Percentiles rank a stretch among this genome's conserved stretches.
Conservation (phyloP, 2,888 invertebrate species). For the Anthophora plumipes region DNA sequence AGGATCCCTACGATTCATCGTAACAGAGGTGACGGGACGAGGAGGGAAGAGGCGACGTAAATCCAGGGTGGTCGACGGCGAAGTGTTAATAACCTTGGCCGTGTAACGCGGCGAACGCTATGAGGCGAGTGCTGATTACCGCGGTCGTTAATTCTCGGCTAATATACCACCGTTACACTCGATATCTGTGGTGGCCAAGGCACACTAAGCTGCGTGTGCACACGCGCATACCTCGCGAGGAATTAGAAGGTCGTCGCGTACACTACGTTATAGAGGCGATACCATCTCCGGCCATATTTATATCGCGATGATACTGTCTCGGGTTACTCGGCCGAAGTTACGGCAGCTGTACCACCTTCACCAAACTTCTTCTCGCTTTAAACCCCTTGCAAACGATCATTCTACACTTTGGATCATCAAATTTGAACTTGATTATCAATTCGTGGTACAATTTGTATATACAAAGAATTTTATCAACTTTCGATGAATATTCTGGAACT, state of each 20-base stretch:
- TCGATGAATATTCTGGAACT: too few relatives aligned
- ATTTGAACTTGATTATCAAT: too few relatives aligned
- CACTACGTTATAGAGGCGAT: conserved; percentile 69
- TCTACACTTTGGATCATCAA: too few relatives aligned
- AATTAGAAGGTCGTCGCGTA: conserved; percentile 75
- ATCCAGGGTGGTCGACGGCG: conserved; percentile 66
- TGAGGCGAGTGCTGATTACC: conserved; percentile 75
- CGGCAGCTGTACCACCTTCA: conserved; percentile 54
- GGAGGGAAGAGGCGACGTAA: conserved; percentile 61
- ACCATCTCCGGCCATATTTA: conserved; percentile 70
- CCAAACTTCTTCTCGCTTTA: conserved; percentile 5
- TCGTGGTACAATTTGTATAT: too few relatives aligned
- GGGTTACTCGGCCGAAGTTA: conserved; percentile 66
- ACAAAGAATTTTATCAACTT: neutral
- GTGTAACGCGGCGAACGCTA: conserved; percentile 72
- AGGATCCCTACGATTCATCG: conserved; percentile 45
- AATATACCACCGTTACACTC: conserved; percentile 72
- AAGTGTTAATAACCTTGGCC: conserved; percentile 73
- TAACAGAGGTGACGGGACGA: conserved; percentile 20
- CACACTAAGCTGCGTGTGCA: conserved; percentile 51
- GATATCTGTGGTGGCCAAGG: conserved; percentile 56
- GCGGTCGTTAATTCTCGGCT: conserved; percentile 73
- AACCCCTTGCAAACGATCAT: neutral
- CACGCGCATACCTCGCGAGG: conserved; percentile 60
- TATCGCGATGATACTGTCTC: conserved; percentile 73